Conservation (phyloP, 2,888 invertebrate genomes). For the Sipunculus nudus region DNA sequence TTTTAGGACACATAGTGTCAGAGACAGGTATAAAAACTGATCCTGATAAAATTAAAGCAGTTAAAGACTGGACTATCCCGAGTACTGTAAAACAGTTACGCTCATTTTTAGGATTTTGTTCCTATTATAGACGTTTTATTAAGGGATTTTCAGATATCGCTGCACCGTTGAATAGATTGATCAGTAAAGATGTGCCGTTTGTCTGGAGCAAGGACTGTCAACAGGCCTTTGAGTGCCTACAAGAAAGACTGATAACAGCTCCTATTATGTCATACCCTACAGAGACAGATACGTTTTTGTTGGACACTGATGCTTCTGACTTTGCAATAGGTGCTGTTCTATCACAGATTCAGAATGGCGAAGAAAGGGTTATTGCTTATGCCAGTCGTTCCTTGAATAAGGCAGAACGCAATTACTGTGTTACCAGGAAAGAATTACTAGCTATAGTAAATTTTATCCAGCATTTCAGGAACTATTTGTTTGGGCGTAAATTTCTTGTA, state of each 20-base stretch:
- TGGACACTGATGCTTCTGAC: background rate
- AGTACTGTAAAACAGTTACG: too few relatives aligned
- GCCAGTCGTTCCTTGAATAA: background rate
- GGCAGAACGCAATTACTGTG: background rate
- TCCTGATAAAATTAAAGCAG: too few relatives aligned
- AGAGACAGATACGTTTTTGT: background rate
- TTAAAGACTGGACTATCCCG: too few relatives aligned
- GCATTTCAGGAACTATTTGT: background rate
- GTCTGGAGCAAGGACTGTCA: too few relatives aligned
- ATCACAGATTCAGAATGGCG: too few relatives aligned
- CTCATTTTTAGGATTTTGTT: too few relatives aligned
- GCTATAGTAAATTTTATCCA: background rate
- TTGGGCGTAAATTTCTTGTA: background rate
- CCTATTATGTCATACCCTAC: background rate
- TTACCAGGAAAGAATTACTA: background rate
- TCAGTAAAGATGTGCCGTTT: background rate
- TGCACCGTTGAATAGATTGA: too few relatives aligned
- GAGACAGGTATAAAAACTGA: background rate
- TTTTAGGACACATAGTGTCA: constrained; percentile 12
- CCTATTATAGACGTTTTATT: too few relatives aligned
- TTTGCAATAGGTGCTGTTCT: too few relatives aligned
- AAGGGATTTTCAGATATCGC: too few relatives aligned
- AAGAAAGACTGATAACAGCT: background rate
- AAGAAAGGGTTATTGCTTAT: too few relatives aligned
- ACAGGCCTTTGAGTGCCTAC: too few relatives aligned